Percentiles rank a stretch among this genome's conserved stretches.
These are phyloP conservation scores for Dromius quadrimaculatus DNA, from an alignment of 2,888 invertebrate species.

Conservation along the genomic window DNA sequence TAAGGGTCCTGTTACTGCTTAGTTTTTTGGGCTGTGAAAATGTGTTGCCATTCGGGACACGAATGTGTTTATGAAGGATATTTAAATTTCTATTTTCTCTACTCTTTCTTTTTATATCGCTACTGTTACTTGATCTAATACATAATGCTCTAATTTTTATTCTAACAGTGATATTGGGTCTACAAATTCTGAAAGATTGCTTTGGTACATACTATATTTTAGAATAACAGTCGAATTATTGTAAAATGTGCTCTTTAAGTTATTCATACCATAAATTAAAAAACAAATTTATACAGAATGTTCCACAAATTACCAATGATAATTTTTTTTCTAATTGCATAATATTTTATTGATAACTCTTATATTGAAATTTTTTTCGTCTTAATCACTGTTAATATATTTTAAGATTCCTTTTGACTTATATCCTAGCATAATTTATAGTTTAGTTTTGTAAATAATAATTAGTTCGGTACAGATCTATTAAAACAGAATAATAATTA, in stretches of 20 bases:
- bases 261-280: too few species aligned
- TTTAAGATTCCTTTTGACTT: slow-evolving; percentile 10
- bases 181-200: too few species aligned
- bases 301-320: too few species aligned
- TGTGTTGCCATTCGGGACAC: slow-evolving; percentile 45
- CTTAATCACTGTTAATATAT: slow-evolving; percentile 18
- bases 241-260: too few species aligned
- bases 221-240: too few species aligned
- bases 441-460: slow-evolving; percentile 23
- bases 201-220: too few species aligned
- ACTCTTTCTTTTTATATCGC: slow-evolving; percentile 17
- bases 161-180: slow-evolving; percentile 9
- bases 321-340: too few species aligned
- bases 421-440: slow-evolving; percentile 25
- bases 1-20: slow-evolving; percentile 55
- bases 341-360: too few species aligned
- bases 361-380: too few species aligned
- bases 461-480: slow-evolving; percentile 29
- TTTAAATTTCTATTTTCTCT: slow-evolving; percentile 45
- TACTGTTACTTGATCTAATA: slow-evolving; percentile 1
- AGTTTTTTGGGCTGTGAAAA: slow-evolving; percentile 49
- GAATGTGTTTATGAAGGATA: slow-evolving; percentile 37
- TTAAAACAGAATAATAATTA: slow-evolving; percentile 21
- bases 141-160: slow-evolving; percentile 9
- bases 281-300: too few species aligned